Conservation (phyloP, 2,113 vertebrate genomes). For the Terrapene triunguis region DNA sequence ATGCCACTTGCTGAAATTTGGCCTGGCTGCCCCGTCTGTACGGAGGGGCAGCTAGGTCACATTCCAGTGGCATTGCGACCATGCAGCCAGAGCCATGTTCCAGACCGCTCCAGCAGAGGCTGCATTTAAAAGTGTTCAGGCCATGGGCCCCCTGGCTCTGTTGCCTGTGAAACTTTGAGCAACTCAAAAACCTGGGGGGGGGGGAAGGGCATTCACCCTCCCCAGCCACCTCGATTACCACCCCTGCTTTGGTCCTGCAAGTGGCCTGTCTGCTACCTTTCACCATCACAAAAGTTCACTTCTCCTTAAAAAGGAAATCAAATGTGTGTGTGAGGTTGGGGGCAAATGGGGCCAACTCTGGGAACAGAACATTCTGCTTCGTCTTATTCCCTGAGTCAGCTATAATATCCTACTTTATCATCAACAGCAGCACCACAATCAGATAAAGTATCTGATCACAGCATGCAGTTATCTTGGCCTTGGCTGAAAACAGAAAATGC, state of each 20-base stretch:
- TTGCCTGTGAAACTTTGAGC: too few relatives aligned
- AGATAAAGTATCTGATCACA: background rate
- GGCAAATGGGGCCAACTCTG: background rate
- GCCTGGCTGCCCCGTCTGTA: too few relatives aligned
- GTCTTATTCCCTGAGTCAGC: accelerated
- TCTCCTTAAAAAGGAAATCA: background rate
- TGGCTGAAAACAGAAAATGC: accelerated
- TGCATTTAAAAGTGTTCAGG: too few relatives aligned
- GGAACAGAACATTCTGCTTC: background rate
- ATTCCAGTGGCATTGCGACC: too few relatives aligned
- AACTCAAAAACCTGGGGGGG: too few relatives aligned
- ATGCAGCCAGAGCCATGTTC: too few relatives aligned
- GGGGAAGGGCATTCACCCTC: too few relatives aligned
- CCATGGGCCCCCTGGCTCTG: too few relatives aligned
- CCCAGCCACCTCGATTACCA: too few relatives aligned
- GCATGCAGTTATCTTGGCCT: background rate
- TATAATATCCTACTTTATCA: background rate
- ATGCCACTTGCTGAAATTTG: too few relatives aligned
- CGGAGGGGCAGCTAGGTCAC: too few relatives aligned
- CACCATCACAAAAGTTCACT: background rate
- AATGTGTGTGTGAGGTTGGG: background rate
- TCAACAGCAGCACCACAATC: accelerated
- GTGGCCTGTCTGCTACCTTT: background rate
- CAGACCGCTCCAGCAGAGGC: too few relatives aligned
- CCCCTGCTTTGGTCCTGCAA: background rate